A percentile compares a stretch with the other conserved stretches of the same genome.
These are phyloP conservation scores for Mus spicilegus DNA, from an alignment of 2,113 vertebrate species.

Conservation along the genomic window DNA sequence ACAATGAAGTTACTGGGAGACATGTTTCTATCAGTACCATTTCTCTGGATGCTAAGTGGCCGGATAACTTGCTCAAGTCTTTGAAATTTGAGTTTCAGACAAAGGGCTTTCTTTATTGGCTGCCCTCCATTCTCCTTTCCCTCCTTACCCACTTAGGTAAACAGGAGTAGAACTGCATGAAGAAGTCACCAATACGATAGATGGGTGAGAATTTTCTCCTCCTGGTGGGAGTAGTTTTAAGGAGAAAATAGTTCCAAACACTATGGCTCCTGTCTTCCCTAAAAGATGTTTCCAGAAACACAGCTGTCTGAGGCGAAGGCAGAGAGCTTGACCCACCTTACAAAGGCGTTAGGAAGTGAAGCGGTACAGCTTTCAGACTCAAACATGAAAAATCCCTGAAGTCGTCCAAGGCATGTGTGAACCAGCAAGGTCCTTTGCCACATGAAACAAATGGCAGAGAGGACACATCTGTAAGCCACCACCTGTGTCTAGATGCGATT, in stretches of 20 bases:
- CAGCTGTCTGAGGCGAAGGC: constrained; percentile 73
- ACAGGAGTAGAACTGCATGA: background rate
- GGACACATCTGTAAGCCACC: background rate
- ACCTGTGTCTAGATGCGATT: background rate
- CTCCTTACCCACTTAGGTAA: background rate
- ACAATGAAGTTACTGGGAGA: background rate
- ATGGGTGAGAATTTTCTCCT: constrained; percentile 33
- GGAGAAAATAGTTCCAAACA: constrained; percentile 74
- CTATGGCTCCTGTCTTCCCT: constrained; percentile 60
- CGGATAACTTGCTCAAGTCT: background rate
- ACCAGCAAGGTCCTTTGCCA: background rate
- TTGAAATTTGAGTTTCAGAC: background rate
- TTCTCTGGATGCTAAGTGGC: background rate
- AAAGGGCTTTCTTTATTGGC: background rate
- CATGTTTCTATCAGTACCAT: background rate
- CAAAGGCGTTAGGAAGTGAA: constrained; percentile 14
- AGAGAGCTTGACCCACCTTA: constrained; percentile 76
- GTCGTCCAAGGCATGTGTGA: constrained; percentile 52
- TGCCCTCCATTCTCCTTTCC: background rate
- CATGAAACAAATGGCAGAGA: background rate
- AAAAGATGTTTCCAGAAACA: constrained; percentile 73
- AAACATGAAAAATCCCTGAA: constrained; percentile 2
- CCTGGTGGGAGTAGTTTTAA: constrained; percentile 69
- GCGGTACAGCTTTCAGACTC: constrained; percentile 3
- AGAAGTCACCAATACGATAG: constrained; percentile 39